Evolutionary conservation across 2,797 vertebrate species (phyloP).

Genomic region (Crenichthys baileyi): DNA sequence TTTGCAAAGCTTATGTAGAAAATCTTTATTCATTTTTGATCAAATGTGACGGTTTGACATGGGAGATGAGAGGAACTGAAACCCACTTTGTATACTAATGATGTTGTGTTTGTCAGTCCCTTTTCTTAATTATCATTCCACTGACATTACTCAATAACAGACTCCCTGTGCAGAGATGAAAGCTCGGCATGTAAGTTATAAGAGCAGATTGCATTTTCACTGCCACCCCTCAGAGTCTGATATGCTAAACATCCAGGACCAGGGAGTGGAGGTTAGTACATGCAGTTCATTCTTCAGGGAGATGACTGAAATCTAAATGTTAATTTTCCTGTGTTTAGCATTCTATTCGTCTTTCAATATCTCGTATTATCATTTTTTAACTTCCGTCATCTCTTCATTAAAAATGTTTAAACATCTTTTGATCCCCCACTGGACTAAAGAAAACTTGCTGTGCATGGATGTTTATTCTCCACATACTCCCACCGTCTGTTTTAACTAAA

Average conservation of each 20-base stretch:
- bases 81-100: neutral
- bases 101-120: slow-evolving; percentile 26
- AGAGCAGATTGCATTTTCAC: slow-evolving; percentile 15
- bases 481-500: slow-evolving; percentile 7
- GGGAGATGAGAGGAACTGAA: neutral
- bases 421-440: slow-evolving; percentile 27
- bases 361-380: slow-evolving; percentile 31
- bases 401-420: slow-evolving; percentile 36
- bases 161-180: slow-evolving; percentile 11
- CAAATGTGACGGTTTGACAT: neutral
- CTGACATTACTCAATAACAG: slow-evolving; percentile 25
- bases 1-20: neutral
- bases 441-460: slow-evolving; percentile 39
- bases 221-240: neutral
- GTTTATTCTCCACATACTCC: slow-evolving; percentile 35
- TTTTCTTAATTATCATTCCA: slow-evolving; percentile 12
- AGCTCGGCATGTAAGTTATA: slow-evolving; percentile 10
- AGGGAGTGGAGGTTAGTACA: neutral
- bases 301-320: slow-evolving; percentile 67
- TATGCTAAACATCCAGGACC: slow-evolving; percentile 13
- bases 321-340: slow-evolving; percentile 54
- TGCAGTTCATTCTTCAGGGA: neutral
- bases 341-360: slow-evolving; percentile 43
- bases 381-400: slow-evolving; percentile 27
- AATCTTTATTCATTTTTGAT: neutral